These are phyloP conservation scores for Caenorhabditis becei DNA, from an alignment of 2,888 invertebrate species.

Conservation along the genomic window DNA sequence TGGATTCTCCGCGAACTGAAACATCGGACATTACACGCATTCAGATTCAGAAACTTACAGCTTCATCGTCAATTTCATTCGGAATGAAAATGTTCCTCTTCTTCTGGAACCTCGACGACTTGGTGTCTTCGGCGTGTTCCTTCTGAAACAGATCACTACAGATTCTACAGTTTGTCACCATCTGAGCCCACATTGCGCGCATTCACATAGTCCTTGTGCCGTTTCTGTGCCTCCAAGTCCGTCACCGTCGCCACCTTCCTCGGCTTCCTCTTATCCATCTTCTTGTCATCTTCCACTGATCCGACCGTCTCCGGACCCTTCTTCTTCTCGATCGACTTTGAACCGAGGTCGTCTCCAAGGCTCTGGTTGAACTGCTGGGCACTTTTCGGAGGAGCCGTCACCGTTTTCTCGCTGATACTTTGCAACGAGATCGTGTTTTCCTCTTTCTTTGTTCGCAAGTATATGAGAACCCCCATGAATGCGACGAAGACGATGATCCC, in stretches of 20 bases:
- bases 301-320: neutral
- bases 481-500: neutral
- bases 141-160: too few relatives aligned
- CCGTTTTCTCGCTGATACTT: neutral
- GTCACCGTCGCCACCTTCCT: neutral
- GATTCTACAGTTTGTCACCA: too few relatives aligned
- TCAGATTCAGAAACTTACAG: neutral
- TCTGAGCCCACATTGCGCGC: neutral
- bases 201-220: neutral
- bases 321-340: neutral
- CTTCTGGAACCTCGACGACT: neutral
- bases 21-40: neutral
- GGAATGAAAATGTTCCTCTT: neutral
- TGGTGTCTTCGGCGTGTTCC: neutral
- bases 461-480: neutral
- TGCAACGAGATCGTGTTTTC: neutral
- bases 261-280: neutral
- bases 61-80: neutral
- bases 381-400: neutral
- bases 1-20: neutral
- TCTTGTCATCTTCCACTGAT: neutral
- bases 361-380: too few relatives aligned
- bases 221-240: neutral
- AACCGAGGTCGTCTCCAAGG: too few relatives aligned
- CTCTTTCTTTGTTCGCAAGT: neutral